Conservation (phyloP, 2,888 invertebrate species). For the Eilema griseolum region DNA sequence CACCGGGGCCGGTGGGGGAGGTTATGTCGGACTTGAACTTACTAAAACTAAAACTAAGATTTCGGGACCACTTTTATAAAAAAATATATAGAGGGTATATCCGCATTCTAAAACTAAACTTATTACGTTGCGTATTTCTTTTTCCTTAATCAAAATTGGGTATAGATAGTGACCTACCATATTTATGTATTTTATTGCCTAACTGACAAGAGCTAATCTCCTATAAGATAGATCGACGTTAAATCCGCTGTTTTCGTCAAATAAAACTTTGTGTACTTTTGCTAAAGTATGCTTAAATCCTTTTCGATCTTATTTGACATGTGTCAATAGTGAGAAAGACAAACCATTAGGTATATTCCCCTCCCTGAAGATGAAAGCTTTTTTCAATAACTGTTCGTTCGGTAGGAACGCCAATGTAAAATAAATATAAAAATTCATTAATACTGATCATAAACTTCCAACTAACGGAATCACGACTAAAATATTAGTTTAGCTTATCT, state of each 20-base stretch:
- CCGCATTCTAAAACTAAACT: no score
- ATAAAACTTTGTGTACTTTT: background rate
- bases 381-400: background rate
- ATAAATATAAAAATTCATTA: background rate
- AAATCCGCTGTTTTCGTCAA: background rate
- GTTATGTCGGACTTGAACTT: no score
- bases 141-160: background rate
- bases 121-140: background rate
- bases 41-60: no score
- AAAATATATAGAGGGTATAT: no score
- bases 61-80: no score
- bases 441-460: background rate
- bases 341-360: background rate
- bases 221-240: constrained; percentile 1
- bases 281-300: background rate
- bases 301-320: constrained; percentile 1
- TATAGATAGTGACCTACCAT: background rate
- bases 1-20: no score
- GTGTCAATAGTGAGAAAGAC: background rate
- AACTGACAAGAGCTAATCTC: constrained; percentile 1
- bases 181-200: background rate
- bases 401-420: background rate
- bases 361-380: background rate
- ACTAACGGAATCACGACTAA: background rate
- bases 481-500: background rate